Evolutionary conservation across 2,113 vertebrate genomes (phyloP).

Genomic region (Girardinichthys multiradiatus): DNA sequence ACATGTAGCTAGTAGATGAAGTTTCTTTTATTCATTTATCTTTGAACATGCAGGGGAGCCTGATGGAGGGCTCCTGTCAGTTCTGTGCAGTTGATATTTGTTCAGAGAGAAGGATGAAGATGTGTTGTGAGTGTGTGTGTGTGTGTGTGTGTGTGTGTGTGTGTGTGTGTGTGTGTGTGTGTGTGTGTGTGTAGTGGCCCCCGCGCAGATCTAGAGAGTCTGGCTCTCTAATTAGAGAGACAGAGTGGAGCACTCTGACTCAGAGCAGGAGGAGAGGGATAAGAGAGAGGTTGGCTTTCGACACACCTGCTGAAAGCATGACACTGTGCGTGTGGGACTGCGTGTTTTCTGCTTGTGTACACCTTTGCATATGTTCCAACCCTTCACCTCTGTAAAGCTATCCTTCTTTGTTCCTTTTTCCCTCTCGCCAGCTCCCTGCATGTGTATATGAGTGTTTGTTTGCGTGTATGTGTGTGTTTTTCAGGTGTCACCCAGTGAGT

Average conservation of each 20-base stretch:
- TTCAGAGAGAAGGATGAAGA: conserved; percentile 39
- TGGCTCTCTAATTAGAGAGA: conserved; percentile 68
- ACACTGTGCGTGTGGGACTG: conserved; percentile 4
- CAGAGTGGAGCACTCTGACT: conserved; percentile 58
- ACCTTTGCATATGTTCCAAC: conserved; percentile 45
- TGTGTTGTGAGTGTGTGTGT: conserved; percentile 26
- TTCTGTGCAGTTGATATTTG: conserved; percentile 39
- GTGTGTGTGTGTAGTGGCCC: conserved; percentile 21
- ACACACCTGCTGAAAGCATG: conserved; percentile 52
- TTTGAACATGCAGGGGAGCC: neutral
- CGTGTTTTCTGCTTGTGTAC: conserved; percentile 23
- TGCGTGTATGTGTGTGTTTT: conserved; percentile 24
- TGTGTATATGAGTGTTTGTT: neutral
- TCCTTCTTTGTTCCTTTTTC: conserved; percentile 42
- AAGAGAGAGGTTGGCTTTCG: conserved; percentile 62
- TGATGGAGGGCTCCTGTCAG: conserved; percentile 57
- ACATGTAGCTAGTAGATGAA: conserved; percentile 48
- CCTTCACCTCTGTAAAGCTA: conserved; percentile 45
- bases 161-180: conserved; percentile 27
- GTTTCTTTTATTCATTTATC: conserved; percentile 1
- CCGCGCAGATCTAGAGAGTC: conserved; percentile 46
- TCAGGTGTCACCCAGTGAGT: conserved; percentile 75
- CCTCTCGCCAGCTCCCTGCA: conserved; percentile 27
- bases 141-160: conserved; percentile 22
- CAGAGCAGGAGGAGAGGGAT: conserved; percentile 53